These are phyloP conservation scores for Pterocles gutturalis DNA, from an alignment of 2,113 vertebrate genomes.

Conservation along the genomic window DNA sequence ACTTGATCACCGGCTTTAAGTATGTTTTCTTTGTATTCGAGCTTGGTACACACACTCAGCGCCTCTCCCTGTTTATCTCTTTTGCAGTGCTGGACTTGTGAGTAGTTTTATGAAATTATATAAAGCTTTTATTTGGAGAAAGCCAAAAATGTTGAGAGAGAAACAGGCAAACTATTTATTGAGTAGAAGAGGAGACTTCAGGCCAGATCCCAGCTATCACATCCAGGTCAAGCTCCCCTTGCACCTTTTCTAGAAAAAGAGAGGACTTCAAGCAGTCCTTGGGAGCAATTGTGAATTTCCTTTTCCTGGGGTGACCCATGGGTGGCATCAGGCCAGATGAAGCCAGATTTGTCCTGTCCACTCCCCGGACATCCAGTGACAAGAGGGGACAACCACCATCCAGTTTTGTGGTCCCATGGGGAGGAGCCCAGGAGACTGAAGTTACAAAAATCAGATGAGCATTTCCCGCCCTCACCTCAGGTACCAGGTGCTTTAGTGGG, in stretches of 20 bases:
- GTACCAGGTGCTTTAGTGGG: neutral
- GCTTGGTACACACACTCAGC: neutral
- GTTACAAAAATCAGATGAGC: neutral
- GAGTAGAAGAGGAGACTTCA: neutral
- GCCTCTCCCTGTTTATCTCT: slow-evolving; percentile 8
- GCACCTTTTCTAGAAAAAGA: neutral
- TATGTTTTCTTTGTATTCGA: neutral
- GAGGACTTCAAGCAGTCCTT: neutral
- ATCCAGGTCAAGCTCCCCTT: neutral
- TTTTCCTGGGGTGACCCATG: neutral
- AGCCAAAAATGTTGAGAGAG: slow-evolving; percentile 22
- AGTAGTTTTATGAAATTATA: neutral
- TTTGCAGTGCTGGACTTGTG: neutral
- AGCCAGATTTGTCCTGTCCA: neutral
- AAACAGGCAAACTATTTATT: slow-evolving; percentile 1
- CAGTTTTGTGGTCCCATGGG: neutral
- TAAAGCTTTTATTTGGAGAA: slow-evolving; percentile 30
- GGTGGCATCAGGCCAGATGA: neutral
- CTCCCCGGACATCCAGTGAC: rapidly evolving
- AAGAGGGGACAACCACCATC: neutral
- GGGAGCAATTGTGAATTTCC: slow-evolving; percentile 4
- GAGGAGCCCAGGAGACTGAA: neutral
- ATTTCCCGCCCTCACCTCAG: neutral
- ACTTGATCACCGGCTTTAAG: neutral
- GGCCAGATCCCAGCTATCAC: neutral